A percentile compares a stretch with the other conserved stretches of the same genome.
Evolutionary conservation across 2,888 invertebrate species (phyloP).

Genomic region (Drosophila aldrichi): DNA sequence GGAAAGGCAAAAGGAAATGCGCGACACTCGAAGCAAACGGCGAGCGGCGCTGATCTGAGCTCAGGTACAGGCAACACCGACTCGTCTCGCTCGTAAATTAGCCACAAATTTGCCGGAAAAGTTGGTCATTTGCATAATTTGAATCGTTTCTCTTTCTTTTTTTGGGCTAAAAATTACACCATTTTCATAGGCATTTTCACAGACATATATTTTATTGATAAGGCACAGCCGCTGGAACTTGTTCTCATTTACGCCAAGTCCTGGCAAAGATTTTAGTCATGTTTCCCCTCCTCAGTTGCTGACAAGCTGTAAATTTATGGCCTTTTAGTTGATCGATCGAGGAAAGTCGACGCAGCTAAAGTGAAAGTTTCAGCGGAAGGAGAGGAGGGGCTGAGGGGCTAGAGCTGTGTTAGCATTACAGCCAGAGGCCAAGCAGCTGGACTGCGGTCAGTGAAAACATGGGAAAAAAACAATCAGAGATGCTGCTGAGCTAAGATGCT

Average conservation of each 20-base stretch:
- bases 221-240: conserved; percentile 34
- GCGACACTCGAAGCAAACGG: conserved; percentile 19
- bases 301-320: conserved; percentile 58
- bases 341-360: conserved; percentile 31
- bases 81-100: conserved; percentile 69
- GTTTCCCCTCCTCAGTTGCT: not conserved
- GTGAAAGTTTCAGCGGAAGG: conserved; percentile 52
- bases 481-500: conserved; percentile 26
- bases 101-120: conserved; percentile 80
- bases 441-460: conserved; percentile 50
- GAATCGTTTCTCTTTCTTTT: conserved; percentile 3
- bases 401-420: not conserved
- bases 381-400: too few species aligned
- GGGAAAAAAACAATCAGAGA: conserved; percentile 52
- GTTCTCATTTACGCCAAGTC: conserved; percentile 28
- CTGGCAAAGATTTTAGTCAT: conserved; percentile 2
- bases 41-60: not conserved
- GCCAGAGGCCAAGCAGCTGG: conserved; percentile 39
- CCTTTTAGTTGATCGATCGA: conserved; percentile 51
- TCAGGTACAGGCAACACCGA: conserved; percentile 36
- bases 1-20: conserved; percentile 1
- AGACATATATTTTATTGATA: conserved; percentile 30
- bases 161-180: conserved; percentile 65
- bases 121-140: conserved; percentile 51
- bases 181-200: conserved; percentile 54